Evolutionary conservation across 1,140 invertebrate species (phyloP).

Genomic region (Trichogramma pretiosum): DNA sequence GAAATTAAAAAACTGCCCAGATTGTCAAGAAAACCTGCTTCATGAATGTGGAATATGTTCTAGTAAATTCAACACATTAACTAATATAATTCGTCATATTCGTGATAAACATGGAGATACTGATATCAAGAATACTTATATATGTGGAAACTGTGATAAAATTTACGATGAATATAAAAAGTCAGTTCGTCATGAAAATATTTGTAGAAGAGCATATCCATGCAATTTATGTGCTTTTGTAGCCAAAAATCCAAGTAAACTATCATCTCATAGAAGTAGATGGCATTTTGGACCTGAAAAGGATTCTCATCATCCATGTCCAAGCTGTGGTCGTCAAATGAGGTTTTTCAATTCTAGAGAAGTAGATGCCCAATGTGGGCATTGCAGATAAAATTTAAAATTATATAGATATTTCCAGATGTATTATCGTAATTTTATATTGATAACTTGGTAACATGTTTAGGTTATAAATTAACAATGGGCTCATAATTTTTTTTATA

Average conservation of each 20-base stretch:
- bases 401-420: too few relatives aligned
- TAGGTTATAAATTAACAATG: too few relatives aligned
- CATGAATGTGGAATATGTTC: not conserved
- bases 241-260: not conserved
- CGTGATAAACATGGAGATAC: not conserved
- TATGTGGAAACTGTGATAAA: not conserved
- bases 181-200: not conserved
- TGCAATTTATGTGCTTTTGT: not conserved
- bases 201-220: not conserved
- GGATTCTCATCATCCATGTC: not conserved
- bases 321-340: not conserved
- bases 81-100: not conserved
- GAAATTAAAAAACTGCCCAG: not conserved
- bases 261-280: not conserved
- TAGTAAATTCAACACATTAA: not conserved
- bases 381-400: too few relatives aligned
- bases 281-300: not conserved
- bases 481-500: too few relatives aligned
- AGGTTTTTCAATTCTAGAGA: not conserved
- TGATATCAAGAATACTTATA: not conserved
- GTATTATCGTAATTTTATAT: too few relatives aligned
- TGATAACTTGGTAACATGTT: too few relatives aligned
- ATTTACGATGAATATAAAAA: not conserved
- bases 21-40: not conserved
- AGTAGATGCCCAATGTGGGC: too few relatives aligned